Evolutionary conservation across 1,140 invertebrate species (phyloP).

Genomic region (Aphidius gifuensis): DNA sequence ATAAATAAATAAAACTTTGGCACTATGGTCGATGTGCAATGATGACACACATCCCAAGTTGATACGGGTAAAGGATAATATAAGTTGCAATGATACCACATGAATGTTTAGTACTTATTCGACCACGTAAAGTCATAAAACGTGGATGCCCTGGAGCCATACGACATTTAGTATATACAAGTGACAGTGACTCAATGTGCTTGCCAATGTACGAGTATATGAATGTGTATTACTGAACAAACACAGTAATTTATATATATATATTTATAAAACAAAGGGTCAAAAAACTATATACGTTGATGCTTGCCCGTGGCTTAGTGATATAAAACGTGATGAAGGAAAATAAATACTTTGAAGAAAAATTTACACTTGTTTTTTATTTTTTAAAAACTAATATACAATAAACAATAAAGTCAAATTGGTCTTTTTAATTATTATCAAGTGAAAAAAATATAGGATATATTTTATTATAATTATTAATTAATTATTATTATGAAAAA

Average conservation of each 20-base stretch:
- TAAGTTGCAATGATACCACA: slow-evolving; percentile 29
- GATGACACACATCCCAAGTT: slow-evolving; percentile 14
- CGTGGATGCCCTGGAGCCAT: slow-evolving; percentile 26
- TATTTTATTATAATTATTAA: too few relatives aligned
- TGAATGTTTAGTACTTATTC: slow-evolving; percentile 33
- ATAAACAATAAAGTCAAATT: too few relatives aligned
- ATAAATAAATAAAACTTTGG: too few relatives aligned
- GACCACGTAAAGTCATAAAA: slow-evolving; percentile 42
- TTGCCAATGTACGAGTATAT: neutral
- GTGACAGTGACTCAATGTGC: neutral
- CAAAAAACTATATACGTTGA: neutral
- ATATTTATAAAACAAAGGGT: neutral
- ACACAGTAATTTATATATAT: too few relatives aligned
- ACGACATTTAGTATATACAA: slow-evolving; percentile 6
- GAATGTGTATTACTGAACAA: neutral
- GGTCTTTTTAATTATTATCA: too few relatives aligned
- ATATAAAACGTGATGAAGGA: too few relatives aligned
- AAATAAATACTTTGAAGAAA: too few relatives aligned
- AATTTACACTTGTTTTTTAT: too few relatives aligned
- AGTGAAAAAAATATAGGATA: too few relatives aligned
- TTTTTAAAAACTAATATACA: too few relatives aligned
- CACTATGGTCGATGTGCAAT: neutral
- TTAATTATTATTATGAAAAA: too few relatives aligned
- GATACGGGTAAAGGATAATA: slow-evolving; percentile 32
- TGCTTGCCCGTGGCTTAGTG: too few relatives aligned